phyloP scores from a whole-genome alignment of 64 coral and sea anemone genomes.

The Astreopora myriophthalma region DNA sequence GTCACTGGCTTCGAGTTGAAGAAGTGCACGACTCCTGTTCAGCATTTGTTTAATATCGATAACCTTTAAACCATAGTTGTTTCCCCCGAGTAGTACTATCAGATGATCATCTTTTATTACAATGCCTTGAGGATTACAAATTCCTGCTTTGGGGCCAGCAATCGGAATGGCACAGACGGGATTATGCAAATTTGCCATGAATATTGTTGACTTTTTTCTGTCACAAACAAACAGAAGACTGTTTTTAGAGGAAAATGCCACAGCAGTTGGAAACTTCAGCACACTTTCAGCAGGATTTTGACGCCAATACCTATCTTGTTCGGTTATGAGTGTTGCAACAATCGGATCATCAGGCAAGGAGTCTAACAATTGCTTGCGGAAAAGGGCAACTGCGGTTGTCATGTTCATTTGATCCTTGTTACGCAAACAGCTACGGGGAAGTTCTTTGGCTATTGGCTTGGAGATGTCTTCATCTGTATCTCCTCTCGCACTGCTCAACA shows the following conservation, averaged over 20 bases:
- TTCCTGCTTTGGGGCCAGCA: conserved; percentile 31
- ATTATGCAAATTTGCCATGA: conserved; percentile 65
- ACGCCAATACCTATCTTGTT: conserved; percentile 40
- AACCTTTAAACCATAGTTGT: conserved; percentile 1
- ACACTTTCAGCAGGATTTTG: conserved; percentile 60
- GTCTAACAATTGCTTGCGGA: not conserved
- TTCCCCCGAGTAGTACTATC: not conserved
- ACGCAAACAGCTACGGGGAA: conserved; percentile 13
- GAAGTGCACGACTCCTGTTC: conserved; percentile 25
- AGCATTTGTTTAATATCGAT: conserved; percentile 29
- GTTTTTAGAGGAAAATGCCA: conserved; percentile 37
- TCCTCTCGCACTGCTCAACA: not conserved
- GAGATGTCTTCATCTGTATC: conserved; percentile 19
- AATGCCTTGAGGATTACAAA: conserved; percentile 29
- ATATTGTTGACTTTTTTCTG: conserved; percentile 47
- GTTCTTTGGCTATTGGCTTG: conserved; percentile 26
- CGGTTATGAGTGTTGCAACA: conserved; percentile 16
- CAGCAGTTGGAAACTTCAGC: conserved; percentile 23
- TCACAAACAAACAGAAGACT: conserved; percentile 42
- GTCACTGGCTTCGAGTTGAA: conserved; percentile 17
- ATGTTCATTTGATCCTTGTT: conserved; percentile 75
- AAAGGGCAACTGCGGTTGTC: conserved; percentile 41
- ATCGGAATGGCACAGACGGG: conserved; percentile 28
- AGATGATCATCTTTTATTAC: conserved; percentile 20
- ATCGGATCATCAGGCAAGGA: conserved; percentile 36